Base-by-base conservation (phyloP, 2,797 vertebrate species). In the Heliangelus exortis region DNA sequence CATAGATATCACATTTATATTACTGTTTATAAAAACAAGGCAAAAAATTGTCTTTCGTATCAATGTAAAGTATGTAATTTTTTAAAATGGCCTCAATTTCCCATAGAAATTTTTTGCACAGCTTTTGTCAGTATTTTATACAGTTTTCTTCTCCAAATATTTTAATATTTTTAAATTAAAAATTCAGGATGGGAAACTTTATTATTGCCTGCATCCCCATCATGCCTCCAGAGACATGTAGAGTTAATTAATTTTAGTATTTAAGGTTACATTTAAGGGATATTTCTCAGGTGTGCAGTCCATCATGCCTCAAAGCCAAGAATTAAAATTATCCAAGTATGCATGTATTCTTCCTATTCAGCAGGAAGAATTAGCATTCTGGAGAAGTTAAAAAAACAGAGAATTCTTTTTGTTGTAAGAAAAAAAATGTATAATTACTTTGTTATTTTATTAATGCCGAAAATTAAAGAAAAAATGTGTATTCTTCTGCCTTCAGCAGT, bases 1-100 rank as follows among this genome's bases (percentile, higher is more conserved):
- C 6, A n/a, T 26, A 12, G 0, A 4, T 8, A 14, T 75, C 20
- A 29, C 3, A 34, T 4, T 10, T 6, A 1, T 17, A 21, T 62
- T 91, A 29, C 23, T 71, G 17, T 29, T 83, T 53, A 66, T 34
- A 20, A 43, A 59, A 59, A 45, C 7, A 67, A 45, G 36, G n/a
- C 2, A 1, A 68, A 62, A 31, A 41, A 54, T 5, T 18, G 31
- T 9, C 25, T 66, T 90, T 69, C 78, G 15, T 20, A 59, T 34
- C 12, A 59, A 33, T 22, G 2, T 10, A 62, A 51, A 65, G 8
- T 10, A 45, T 66, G 8, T 5, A 4, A 2, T 54, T 7, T 39
- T 84, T 84, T 79, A 20, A 81, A 71, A 59, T 21, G 5, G 8
- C 8, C 17, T 71, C 11, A 7, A 29, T 71, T 67, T 89, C 22